phyloP scores from a whole-genome alignment of 2,888 invertebrate species.

The Dryobotodes eremita region DNA sequence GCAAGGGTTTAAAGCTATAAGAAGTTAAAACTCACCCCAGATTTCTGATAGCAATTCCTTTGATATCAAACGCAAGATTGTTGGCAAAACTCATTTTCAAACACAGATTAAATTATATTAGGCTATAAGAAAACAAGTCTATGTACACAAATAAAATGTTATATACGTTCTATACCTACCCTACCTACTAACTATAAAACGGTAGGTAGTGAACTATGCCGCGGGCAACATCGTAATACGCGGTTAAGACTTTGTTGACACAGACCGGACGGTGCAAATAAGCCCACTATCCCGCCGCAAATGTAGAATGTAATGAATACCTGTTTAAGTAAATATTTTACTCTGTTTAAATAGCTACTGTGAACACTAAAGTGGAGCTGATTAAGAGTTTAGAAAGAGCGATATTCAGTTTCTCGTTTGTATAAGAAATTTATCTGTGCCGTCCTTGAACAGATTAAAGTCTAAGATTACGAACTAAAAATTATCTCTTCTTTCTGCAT shows the following conservation, averaged over 20 bases:
- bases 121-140: not conserved
- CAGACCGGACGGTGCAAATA: conserved; percentile 64
- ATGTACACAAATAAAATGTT: not conserved
- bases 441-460: not conserved
- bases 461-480: not conserved
- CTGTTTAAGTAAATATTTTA: conserved; percentile 38
- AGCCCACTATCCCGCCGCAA: conserved; percentile 49
- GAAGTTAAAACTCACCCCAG: not conserved
- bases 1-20: not conserved
- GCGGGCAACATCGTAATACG: conserved; percentile 38
- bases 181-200: conserved; percentile 1
- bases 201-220: conserved; percentile 26
- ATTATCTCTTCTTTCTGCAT: not conserved
- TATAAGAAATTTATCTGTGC: not conserved
- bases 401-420: not conserved
- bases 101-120: conserved; percentile 9
- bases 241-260: conserved; percentile 65
- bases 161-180: conserved; percentile 4
- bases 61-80: not conserved
- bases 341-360: conserved; percentile 15
- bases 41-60: not conserved
- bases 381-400: not conserved
- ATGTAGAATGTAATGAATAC: conserved; percentile 55
- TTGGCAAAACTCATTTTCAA: not conserved
- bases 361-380: conserved; percentile 1